Evolutionary conservation across 2,113 vertebrate genomes (phyloP), one percentile per base, ranked within the genome.

Genomic region (Callaeas wilsoni): DNA sequence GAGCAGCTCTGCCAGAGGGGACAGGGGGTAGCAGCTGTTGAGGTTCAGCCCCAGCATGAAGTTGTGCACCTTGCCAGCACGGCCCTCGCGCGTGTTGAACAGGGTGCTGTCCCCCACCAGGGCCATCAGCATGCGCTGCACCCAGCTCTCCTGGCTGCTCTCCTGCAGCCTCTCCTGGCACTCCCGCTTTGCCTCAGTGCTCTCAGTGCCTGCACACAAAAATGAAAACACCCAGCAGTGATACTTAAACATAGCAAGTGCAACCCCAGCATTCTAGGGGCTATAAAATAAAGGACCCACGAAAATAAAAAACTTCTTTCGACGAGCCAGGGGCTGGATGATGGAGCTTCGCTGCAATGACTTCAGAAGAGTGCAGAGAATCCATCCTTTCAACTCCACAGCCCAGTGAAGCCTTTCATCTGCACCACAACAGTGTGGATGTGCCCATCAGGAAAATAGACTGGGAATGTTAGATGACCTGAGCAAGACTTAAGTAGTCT

Each of bases 21-120:
- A 99, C 60, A 98, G 96, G 0, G 98, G 99, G 33, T 98, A 98
- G 53, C 96, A 98, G 17, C 98, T 98, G 90, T 99, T 99, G 92
- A 99, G 98, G 96, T 99, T 99, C 84, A 99, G 96, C 47, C 99
- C 99, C 97, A 99, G 83, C 99, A 99, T 99, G 97, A 99, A 99
- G 97, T 99, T 99, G 97, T 99, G 99, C 65, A 99, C 99, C 97
- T 99, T 99, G 32, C 99, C 99, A 0, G 99, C 99, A 4, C 99
- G 98, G 15, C 99, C 99, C 96, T 99, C 99, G 69, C 99, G 97
- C 10, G 99, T 99, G 92, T 99, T 99, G 97, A 99, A 99, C 60
- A 99, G 97, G 26, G 98, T 29, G 0, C 98, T 98, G 37, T 99
- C 99, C 9, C 99, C 98, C 90, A 99, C 98, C 87, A 99, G 91